A percentile compares a stretch with the other conserved stretches of the same genome.
Conservation (phyloP, 2,888 invertebrate genomes). For the Dynastes grantii region DNA sequence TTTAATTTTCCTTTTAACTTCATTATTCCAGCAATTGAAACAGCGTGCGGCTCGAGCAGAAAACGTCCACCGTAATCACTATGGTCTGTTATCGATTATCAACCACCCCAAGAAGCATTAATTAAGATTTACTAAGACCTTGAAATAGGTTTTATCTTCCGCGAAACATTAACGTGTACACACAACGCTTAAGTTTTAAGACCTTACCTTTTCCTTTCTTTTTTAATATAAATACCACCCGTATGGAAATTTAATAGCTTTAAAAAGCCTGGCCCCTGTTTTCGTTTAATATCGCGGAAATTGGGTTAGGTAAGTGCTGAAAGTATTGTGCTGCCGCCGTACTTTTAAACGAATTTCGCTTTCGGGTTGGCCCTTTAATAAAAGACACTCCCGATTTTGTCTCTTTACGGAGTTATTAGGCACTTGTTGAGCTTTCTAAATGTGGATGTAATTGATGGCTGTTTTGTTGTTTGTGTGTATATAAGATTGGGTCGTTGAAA, state of each 20-base stretch:
- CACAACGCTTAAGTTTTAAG: neutral
- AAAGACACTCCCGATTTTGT: constrained; percentile 43
- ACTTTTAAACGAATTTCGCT: constrained; percentile 40
- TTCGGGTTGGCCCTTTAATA: constrained; percentile 27
- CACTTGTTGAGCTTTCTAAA: constrained; percentile 41
- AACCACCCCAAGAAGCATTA: neutral
- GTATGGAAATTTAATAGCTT: constrained; percentile 29
- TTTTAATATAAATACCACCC: constrained; percentile 34
- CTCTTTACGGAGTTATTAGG: constrained; percentile 40
- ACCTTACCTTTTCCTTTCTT: neutral
- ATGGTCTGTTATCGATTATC: constrained; percentile 28
- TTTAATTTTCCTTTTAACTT: constrained; percentile 35
- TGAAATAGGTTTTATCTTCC: constrained; percentile 20
- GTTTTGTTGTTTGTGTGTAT: constrained; percentile 24
- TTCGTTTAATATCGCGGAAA: constrained; percentile 33
- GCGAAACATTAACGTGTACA: neutral
- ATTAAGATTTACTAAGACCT: constrained; percentile 35
- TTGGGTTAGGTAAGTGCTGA: constrained; percentile 39
- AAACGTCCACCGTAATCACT: neutral
- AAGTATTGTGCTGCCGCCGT: constrained; percentile 30
- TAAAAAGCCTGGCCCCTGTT: neutral
- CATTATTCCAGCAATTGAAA: constrained; percentile 6
- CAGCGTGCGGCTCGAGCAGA: constrained; percentile 9
- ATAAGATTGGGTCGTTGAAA: constrained; percentile 3
- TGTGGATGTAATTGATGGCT: constrained; percentile 35